Base-by-base conservation (phyloP, 2,888 invertebrate species). In the Drosophila anomalata region DNA sequence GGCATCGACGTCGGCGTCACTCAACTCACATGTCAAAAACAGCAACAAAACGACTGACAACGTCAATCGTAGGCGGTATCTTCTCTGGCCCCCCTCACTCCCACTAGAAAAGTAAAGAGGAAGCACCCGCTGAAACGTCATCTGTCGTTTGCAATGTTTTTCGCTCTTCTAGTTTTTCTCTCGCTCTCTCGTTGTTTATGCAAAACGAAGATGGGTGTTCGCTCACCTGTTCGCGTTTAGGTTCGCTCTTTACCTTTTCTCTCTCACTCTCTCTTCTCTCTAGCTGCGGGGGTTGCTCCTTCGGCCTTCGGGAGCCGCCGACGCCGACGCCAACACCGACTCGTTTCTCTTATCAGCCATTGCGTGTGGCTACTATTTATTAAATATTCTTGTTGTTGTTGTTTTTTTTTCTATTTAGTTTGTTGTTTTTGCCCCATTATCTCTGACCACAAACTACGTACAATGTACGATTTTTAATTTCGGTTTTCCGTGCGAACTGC, bases 81-180 rank as follows among this genome's bases (percentile, higher is more conserved):
- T 33, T n/a, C 33, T 22, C 26, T 17, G 9, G 33, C 17, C 42
- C 29, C 9, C 8, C 39, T 11, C n/a, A 29, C 17, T 46, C 44
- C 20, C 29, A 14, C 6, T 44, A 24, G 12, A 42, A 33, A 22
- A 5, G 52, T 31, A 29, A 65, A 60, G 61, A 47, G 61, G 62
- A 60, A 60, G 50, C 61, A 60, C 61, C 61, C 24, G 31, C 61
- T 12, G 47, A 78, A 81, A 87, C 82, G 82, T 87, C 82, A 82
- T 87, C 87, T 82, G 87, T 82, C 79, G 81, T 75, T 82, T 79
- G 87, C 87, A 82, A 81, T 82, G 86, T 85, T 87, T 87, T 87
- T 84, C 56, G 62, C 67, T 62, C 59, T 59, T 33, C 47, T 22
- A 26, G 60, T 61, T 17, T 22, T 36, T 60, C 26, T 39, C 63